These are phyloP conservation scores for Chelonia mydas DNA, from an alignment of 2,797 vertebrate species.

Conservation along the genomic window DNA sequence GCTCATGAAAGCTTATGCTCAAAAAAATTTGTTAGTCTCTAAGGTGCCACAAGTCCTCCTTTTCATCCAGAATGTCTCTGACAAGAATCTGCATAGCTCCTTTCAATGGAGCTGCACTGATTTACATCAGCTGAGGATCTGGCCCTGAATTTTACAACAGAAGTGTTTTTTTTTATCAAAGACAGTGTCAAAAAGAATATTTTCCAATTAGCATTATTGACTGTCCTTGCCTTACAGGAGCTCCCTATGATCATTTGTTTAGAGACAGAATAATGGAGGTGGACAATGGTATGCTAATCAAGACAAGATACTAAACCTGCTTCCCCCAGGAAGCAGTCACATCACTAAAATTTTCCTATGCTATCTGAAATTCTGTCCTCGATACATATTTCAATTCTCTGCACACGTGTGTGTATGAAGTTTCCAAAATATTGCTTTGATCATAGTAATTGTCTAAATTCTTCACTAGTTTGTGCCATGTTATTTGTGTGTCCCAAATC, in stretches of 20 bases:
- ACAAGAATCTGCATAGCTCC: background rate
- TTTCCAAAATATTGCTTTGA: slow-evolving; percentile 21
- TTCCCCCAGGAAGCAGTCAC: background rate
- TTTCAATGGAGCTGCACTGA: background rate
- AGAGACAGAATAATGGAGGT: slow-evolving; percentile 39
- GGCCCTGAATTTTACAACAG: background rate
- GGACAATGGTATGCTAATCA: slow-evolving; percentile 41
- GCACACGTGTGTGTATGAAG: background rate
- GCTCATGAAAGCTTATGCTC: too few species aligned
- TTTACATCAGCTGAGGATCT: background rate
- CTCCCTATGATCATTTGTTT: slow-evolving; percentile 27
- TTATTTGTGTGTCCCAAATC: background rate
- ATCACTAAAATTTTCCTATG: background rate
- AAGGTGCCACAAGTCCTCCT: too few species aligned
- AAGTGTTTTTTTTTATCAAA: background rate
- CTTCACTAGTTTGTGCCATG: background rate
- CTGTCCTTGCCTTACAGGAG: background rate
- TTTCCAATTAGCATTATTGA: slow-evolving; percentile 8
- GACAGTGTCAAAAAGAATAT: rapidly evolving
- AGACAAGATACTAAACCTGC: background rate
- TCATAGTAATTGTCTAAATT: background rate
- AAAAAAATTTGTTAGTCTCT: too few species aligned
- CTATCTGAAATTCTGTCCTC: background rate
- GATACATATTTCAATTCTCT: background rate
- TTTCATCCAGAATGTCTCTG: background rate